Conservation (phyloP, 2,113 vertebrate genomes). For the Leptobrachium ailaonicum region DNA sequence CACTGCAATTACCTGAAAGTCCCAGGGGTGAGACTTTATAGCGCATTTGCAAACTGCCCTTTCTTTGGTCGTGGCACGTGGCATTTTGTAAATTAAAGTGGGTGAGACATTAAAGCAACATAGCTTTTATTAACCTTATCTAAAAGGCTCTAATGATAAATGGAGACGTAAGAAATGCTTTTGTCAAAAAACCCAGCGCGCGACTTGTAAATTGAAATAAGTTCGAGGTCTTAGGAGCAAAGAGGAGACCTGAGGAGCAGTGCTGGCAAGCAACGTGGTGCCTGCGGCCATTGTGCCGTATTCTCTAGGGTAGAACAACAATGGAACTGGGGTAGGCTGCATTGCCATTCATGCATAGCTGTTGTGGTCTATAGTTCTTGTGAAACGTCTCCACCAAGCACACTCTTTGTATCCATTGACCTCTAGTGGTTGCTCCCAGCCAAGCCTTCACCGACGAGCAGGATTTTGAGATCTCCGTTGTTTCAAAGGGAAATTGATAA, state of each 20-base stretch:
- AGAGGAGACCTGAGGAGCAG: not conserved
- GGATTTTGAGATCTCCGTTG: no score
- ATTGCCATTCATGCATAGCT: no score
- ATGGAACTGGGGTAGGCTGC: no score
- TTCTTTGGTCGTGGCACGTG: slow-evolving; percentile 76
- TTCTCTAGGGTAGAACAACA: no score
- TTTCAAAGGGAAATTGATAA: no score
- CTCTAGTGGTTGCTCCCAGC: no score
- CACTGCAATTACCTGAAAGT: slow-evolving; percentile 86
- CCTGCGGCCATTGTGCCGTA: not conserved
- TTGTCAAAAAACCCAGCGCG: slow-evolving; percentile 67
- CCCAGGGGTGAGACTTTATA: slow-evolving; percentile 81
- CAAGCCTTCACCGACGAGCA: no score
- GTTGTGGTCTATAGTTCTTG: no score
- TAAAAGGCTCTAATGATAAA: slow-evolving; percentile 75
- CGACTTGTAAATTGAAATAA: not conserved
- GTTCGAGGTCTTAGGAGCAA: not conserved
- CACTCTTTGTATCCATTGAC: no score
- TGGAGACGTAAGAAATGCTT: slow-evolving; percentile 63
- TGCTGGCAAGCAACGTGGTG: not conserved
- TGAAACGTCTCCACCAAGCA: not conserved
- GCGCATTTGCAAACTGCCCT: slow-evolving; percentile 73
- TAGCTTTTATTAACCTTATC: slow-evolving; percentile 88
- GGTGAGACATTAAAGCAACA: slow-evolving; percentile 76
- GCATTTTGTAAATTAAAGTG: slow-evolving; percentile 81